Percentiles rank a stretch among this genome's conserved stretches.
phyloP scores from a whole-genome alignment of 2,113 vertebrate species.

The Ondatra zibethicus region DNA sequence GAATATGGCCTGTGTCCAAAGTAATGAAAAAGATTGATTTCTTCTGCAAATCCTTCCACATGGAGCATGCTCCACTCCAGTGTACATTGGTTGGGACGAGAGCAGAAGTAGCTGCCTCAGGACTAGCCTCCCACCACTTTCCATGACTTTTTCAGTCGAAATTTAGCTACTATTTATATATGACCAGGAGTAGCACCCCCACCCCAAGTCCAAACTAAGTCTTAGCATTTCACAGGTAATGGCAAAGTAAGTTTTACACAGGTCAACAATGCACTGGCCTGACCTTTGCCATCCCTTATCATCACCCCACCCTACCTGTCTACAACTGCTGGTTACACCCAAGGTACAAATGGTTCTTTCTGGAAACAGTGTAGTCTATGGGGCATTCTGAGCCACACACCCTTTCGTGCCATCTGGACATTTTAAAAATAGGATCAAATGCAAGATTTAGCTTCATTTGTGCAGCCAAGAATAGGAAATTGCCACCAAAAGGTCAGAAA shows the following conservation, averaged over 20 bases:
- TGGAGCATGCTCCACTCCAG: neutral
- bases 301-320: neutral
- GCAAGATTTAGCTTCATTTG: constrained; percentile 40
- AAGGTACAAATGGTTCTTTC: constrained; percentile 60
- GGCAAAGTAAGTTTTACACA: neutral
- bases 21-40: neutral
- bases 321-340: constrained; percentile 46
- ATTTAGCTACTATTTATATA: neutral
- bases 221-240: constrained; percentile 6
- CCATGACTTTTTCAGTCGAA: neutral
- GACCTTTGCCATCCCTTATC: neutral
- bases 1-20: neutral
- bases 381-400: constrained; percentile 35
- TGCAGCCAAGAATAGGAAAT: constrained; percentile 62
- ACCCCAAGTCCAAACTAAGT: neutral
- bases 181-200: neutral
- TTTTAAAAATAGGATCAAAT: constrained; percentile 72
- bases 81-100: neutral
- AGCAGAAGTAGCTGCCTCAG: neutral
- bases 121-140: neutral
- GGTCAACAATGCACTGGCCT: neutral
- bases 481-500: constrained; percentile 70
- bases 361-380: constrained; percentile 48
- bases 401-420: constrained; percentile 65
- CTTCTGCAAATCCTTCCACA: neutral